A percentile compares a stretch with the other conserved stretches of the same genome.
Evolutionary conservation across 92 coral and sea anemone species (phyloP).

Genomic region (Palythoa grandiflora): DNA sequence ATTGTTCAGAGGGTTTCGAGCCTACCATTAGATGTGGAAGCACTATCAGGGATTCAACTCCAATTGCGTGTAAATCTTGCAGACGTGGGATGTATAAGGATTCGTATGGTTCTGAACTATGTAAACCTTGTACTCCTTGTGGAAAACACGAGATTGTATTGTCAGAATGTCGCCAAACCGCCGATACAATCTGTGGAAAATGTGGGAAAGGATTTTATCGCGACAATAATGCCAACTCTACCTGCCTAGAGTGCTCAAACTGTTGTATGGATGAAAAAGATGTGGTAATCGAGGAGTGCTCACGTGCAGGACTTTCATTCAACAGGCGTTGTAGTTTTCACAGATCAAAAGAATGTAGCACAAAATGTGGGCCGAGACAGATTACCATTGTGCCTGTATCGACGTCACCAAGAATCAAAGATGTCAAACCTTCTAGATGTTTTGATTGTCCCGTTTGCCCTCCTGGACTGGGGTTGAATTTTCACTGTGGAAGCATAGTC

Average conservation of each 20-base stretch:
- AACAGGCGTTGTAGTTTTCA: neutral
- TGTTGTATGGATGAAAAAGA: neutral
- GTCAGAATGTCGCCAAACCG: neutral
- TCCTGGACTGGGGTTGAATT: neutral
- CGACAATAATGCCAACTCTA: neutral
- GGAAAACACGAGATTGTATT: neutral
- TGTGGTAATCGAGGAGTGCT: neutral
- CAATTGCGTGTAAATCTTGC: neutral
- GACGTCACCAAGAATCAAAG: neutral
- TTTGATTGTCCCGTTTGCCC: neutral
- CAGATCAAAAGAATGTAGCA: neutral
- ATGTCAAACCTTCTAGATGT: neutral
- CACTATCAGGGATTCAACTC: neutral
- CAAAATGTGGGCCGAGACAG: neutral
- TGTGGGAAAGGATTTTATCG: slow-evolving; percentile 19
- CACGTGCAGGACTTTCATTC: neutral
- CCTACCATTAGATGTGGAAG: neutral
- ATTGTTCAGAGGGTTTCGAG: neutral
- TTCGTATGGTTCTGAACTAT: neutral
- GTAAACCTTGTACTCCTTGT: slow-evolving; percentile 16
- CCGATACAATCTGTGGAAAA: slow-evolving; percentile 12
- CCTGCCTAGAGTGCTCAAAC: neutral
- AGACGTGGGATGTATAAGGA: slow-evolving; percentile 14
- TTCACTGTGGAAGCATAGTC: neutral
- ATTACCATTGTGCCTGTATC: neutral